Conservation (phyloP, 2,797 vertebrate species). For the Myotis daubentonii region DNA sequence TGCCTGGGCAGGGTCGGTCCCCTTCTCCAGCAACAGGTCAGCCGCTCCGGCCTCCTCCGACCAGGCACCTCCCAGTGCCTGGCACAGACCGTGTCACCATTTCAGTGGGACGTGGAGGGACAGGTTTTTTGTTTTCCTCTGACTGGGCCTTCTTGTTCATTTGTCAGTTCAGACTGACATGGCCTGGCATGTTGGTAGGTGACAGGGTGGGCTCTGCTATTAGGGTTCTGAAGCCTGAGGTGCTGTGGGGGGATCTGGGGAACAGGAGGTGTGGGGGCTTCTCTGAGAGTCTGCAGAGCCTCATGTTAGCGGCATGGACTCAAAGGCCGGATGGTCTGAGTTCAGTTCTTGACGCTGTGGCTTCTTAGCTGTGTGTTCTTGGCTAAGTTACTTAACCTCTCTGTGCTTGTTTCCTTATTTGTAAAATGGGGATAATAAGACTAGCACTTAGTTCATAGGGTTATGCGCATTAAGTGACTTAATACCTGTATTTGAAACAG, state of each 20-base stretch:
- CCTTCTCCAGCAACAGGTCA: background rate
- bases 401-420: background rate
- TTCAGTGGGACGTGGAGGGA: background rate
- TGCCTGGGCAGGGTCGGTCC: background rate
- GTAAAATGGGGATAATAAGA: background rate
- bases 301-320: rapidly evolving
- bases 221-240: background rate
- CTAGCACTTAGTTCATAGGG: background rate
- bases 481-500: background rate
- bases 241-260: background rate
- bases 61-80: background rate
- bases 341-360: background rate
- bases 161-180: background rate
- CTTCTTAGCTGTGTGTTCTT: background rate
- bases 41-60: background rate
- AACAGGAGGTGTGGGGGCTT: background rate
- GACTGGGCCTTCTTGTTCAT: background rate
- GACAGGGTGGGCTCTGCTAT: background rate
- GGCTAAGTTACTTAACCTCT: background rate
- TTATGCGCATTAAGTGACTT: background rate
- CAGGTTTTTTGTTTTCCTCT: background rate
- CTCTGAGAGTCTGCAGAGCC: background rate
- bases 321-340: background rate
- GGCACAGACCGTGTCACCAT: rapidly evolving
- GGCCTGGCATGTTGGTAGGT: background rate